These are phyloP conservation scores for Zaprionus kolodkinae DNA, from an alignment of 1,140 invertebrate species.

Conservation along the genomic window DNA sequence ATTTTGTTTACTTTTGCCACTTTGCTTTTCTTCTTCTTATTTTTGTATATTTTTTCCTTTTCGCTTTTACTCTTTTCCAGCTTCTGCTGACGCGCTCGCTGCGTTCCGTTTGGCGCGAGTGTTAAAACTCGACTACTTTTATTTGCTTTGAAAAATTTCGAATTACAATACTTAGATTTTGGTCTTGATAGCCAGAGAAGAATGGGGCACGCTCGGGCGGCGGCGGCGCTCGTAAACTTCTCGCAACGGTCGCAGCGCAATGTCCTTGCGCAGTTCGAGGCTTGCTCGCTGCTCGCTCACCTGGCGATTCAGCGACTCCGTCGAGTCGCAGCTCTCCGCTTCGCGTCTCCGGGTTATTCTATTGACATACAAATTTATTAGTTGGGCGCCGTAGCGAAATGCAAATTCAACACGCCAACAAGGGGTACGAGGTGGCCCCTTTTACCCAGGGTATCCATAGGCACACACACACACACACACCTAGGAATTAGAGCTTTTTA, in stretches of 20 bases:
- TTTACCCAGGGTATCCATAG: no score
- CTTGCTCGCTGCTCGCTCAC: slow-evolving; percentile 36
- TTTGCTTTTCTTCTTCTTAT: neutral
- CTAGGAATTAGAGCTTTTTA: slow-evolving; percentile 45
- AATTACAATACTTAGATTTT: slow-evolving; percentile 83
- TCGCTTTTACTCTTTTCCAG: slow-evolving; percentile 11
- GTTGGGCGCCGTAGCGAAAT: slow-evolving; percentile 75
- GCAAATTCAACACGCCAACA: slow-evolving; percentile 79
- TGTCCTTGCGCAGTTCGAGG: slow-evolving; percentile 82
- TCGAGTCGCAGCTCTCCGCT: neutral
- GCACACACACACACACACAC: neutral
- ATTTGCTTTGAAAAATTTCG: slow-evolving; percentile 82
- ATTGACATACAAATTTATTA: slow-evolving; percentile 81
- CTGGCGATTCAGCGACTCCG: slow-evolving; percentile 30
- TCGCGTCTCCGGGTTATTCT: slow-evolving; percentile 45
- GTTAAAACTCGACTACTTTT: slow-evolving; percentile 81
- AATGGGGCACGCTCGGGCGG: neutral
- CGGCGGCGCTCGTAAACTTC: slow-evolving; percentile 11
- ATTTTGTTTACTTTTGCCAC: slow-evolving; percentile 3
- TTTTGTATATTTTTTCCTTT: slow-evolving; percentile 1
- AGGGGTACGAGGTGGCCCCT: slow-evolving; percentile 13
- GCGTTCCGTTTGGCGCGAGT: slow-evolving; percentile 76
- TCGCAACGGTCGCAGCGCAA: slow-evolving; percentile 48
- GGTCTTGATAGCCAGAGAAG: slow-evolving; percentile 60
- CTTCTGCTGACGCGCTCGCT: slow-evolving; percentile 37